These are phyloP conservation scores for Helobdella robusta DNA, from an alignment of 2,888 invertebrate genomes.

Conservation along the genomic window DNA sequence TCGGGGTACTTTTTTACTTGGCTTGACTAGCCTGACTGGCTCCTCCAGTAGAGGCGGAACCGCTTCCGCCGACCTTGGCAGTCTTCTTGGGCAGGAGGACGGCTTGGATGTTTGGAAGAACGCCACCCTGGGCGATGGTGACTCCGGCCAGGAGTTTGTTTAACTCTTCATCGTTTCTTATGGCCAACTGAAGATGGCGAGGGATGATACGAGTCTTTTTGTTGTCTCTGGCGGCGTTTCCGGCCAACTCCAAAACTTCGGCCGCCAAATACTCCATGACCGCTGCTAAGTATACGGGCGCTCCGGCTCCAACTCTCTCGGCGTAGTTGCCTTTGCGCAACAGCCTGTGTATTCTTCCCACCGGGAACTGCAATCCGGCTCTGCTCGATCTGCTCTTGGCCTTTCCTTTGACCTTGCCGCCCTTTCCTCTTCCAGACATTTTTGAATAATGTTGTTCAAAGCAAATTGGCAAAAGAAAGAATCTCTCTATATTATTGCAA, in stretches of 20 bases:
- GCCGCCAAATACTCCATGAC: slow-evolving; percentile 56
- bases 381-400: slow-evolving; percentile 46
- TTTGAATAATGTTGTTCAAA: no score
- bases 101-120: slow-evolving; percentile 67
- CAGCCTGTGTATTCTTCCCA: slow-evolving; percentile 49
- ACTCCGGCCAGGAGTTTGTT: slow-evolving; percentile 66
- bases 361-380: slow-evolving; percentile 50
- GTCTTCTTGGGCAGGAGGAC: slow-evolving; percentile 66
- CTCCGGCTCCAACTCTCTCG: slow-evolving; percentile 50
- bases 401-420: slow-evolving; percentile 49
- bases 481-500: no score
- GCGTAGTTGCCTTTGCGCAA: slow-evolving; percentile 50
- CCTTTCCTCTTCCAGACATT: slow-evolving; percentile 51
- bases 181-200: slow-evolving; percentile 66
- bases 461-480: no score
- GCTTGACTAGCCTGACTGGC: no score
- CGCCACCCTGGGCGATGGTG: slow-evolving; percentile 74
- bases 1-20: no score
- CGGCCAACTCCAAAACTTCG: slow-evolving; percentile 54
- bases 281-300: slow-evolving; percentile 50
- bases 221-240: slow-evolving; percentile 53
- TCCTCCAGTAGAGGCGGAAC: no score
- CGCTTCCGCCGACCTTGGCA: slow-evolving; percentile 14
- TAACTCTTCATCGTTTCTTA: slow-evolving; percentile 70
- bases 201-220: slow-evolving; percentile 63